Evolutionary conservation across 2,113 vertebrate species (phyloP).

Genomic region (Python bivittatus): DNA sequence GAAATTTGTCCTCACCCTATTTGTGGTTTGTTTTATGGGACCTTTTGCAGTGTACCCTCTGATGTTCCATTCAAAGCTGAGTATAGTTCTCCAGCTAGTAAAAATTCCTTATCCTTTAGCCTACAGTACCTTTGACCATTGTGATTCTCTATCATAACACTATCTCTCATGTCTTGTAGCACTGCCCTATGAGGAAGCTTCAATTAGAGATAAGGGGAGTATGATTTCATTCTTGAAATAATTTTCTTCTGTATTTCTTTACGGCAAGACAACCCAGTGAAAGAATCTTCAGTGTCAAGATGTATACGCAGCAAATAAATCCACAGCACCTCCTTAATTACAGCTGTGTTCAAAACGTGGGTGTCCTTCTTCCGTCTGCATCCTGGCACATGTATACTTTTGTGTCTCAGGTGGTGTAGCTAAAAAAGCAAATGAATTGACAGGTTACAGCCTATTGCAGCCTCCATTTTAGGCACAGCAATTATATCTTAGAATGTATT

Average conservation of each 20-base stretch:
- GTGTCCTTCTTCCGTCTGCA: background rate
- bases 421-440: conserved; percentile 44
- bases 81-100: too few relatives aligned
- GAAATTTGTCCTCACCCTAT: too few relatives aligned
- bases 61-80: too few relatives aligned
- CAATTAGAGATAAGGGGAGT: background rate
- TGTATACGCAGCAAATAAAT: background rate
- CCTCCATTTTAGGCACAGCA: conserved; percentile 49
- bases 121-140: background rate
- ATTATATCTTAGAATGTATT: conserved; percentile 35
- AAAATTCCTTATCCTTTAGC: background rate
- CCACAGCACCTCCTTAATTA: too few relatives aligned
- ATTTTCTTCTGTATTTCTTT: background rate
- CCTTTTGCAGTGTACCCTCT: too few relatives aligned
- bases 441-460: conserved; percentile 44
- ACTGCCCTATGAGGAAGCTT: background rate
- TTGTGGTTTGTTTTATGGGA: too few relatives aligned
- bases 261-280: background rate
- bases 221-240: background rate
- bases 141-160: background rate
- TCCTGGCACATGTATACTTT: background rate
- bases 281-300: background rate
- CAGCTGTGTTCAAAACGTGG: background rate
- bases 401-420: conserved; percentile 34
- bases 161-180: background rate